Base-by-base conservation (phyloP, 2,888 invertebrate genomes). In the Calameuta pallipes region DNA sequence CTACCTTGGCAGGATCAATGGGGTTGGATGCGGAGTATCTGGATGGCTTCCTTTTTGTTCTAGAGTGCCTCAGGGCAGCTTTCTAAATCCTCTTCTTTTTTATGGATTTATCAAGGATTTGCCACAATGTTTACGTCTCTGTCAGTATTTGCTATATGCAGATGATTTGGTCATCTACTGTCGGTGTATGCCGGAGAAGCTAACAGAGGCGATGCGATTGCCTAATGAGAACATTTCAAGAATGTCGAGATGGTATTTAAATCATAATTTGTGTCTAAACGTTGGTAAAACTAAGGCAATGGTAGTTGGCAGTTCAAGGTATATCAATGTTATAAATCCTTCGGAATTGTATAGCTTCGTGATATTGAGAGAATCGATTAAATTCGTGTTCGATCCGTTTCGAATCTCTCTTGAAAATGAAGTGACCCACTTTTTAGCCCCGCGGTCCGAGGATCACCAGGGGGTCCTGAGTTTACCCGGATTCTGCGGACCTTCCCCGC, bases 41-140 rank as follows among this genome's bases (percentile, higher is more conserved):
- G 6, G 35, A 4, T 35, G 35, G 9, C 35, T 35, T 9, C 9
- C 35, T 35, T 9, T 35, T 35, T 35, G 35, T 23, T 34, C 4
- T 11, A n/a, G 13, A 69, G 68, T 34, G 31, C 6, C 6, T 11
- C 35, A 35, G 35, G 35, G 35, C 11, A 35, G 35, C 11, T 9
- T 11, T 9, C 35, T 35, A 11, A 37, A 71, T 70, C 76, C 76
- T 35, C 76, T 76, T 9, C 76, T 36, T 2, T 76, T 71, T 4
- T 36, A n/a, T 3, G n/a, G 70, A 9, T 76, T 70, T 13, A 33
- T 76, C 6, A 70, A 76, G 11, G 76, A 76, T 15, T 15, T 70
- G n/a, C 41, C 76, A 23, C 11, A 12, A 15, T 70, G 31, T 30
- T 31, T 70, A 36, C 9, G 36, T 23, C 1, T 35, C 31, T 76